Base-by-base conservation (phyloP, 2,113 vertebrate genomes). In the Labeo rohita region DNA sequence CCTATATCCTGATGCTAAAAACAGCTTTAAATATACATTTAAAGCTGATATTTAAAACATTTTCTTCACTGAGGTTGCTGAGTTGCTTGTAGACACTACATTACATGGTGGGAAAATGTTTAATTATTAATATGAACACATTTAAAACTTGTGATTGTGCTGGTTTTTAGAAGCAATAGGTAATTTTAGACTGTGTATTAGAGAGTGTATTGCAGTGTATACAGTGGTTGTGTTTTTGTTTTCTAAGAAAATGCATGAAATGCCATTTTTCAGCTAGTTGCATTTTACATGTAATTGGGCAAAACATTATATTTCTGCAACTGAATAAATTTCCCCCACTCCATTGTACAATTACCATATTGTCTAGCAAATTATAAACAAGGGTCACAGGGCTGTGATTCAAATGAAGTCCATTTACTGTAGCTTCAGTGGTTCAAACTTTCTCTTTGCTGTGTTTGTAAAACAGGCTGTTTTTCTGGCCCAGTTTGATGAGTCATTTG, bases 401-500 rank as follows among this genome's bases (percentile, higher is more conserved):
- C 74, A 74, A 76, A 87, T 86, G 9, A 65, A 77, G 70, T 84
- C 77, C 75, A 49, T 80, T 80, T 75, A 47, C 21, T 23, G 2
- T 49, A 70, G 78, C 76, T 83, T 87, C 36, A 11, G 39, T 43
- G 3, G 15, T 21, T 36, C 45, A 80, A 49, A 12, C 56, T 72
- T 47, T 39, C 72, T 47, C 54, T 54, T 52, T 50, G 47, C n/a
- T 11, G 61, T 72, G 45, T 82, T 70, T 34, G n/a, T 85, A 47
- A 52, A 47, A 45, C 54, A 68, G 74, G 83, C 72, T 85, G 73
- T 84, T 80, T 54, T 87, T 77, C 47, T 56, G 72, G 13, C 74
- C 43, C 59, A 5, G 12, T 84, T 47, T 84, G 84, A 88, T 89
- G 88, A 87, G 79, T 89, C 89, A 88, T 84, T 85, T 74, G 83